phyloP scores from a whole-genome alignment of 2,113 vertebrate species.

The Circaetus gallicus region DNA sequence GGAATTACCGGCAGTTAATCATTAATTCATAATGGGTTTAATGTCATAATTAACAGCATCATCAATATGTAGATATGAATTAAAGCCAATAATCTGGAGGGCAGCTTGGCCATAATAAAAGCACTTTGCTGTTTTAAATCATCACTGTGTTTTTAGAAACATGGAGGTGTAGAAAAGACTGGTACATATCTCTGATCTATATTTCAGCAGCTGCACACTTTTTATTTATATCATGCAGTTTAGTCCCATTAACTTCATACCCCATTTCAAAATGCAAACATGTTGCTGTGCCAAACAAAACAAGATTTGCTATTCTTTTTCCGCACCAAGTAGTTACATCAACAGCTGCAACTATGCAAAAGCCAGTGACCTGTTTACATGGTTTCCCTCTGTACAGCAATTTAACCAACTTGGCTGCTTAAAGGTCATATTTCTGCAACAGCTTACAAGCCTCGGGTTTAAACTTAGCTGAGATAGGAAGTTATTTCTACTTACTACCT shows the following conservation, averaged over 20 bases:
- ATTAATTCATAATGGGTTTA: conserved; percentile 19
- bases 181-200: background rate
- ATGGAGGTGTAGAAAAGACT: background rate
- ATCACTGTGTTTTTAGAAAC: background rate
- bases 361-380: conserved; percentile 38
- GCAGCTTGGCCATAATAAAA: background rate
- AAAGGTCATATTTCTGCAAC: conserved; percentile 38
- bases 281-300: background rate
- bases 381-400: conserved; percentile 26
- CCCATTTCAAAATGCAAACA: conserved; percentile 31
- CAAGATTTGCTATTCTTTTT: conserved; percentile 33
- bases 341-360: conserved; percentile 11
- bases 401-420: background rate
- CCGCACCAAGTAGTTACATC: background rate
- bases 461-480: background rate
- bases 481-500: background rate
- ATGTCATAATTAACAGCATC: conserved; percentile 30
- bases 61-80: conserved; percentile 13
- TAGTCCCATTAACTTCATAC: background rate
- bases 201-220: background rate
- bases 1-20: conserved; percentile 40
- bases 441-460: background rate
- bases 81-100: background rate
- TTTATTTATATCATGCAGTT: background rate
- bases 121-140: background rate